phyloP scores from a whole-genome alignment of 2,888 invertebrate species.

The Epirrita christyi region DNA sequence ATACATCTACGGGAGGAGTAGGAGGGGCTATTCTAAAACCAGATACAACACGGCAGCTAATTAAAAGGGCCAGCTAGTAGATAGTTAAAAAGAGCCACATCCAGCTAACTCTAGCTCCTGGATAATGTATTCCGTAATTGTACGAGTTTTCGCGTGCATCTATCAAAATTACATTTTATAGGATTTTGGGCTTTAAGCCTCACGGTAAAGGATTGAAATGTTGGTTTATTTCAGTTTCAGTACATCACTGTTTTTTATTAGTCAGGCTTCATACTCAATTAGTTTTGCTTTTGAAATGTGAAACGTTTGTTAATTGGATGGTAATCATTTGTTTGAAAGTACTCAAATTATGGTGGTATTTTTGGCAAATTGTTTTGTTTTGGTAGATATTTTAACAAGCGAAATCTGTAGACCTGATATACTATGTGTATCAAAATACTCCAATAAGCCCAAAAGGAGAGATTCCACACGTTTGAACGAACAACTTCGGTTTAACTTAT shows the following conservation, averaged over 20 bases:
- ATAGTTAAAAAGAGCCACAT: constrained; percentile 34
- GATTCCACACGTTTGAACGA: too few relatives aligned
- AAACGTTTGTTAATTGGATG: constrained; percentile 23
- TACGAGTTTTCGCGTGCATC: constrained; percentile 64
- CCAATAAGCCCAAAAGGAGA: too few relatives aligned
- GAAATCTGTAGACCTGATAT: too few relatives aligned
- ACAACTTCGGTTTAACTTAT: too few relatives aligned
- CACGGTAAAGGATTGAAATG: constrained; percentile 61
- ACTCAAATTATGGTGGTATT: too few relatives aligned
- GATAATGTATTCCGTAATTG: constrained; percentile 58
- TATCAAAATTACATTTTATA: constrained; percentile 77
- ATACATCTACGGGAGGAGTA: too few relatives aligned
- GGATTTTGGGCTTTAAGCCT: constrained; percentile 64
- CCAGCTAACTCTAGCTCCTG: constrained; percentile 39
- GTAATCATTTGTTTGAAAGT: background rate
- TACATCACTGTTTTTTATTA: constrained; percentile 43
- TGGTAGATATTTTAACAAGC: too few relatives aligned
- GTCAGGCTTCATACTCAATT: constrained; percentile 42
- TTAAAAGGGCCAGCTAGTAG: too few relatives aligned
- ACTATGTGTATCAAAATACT: too few relatives aligned
- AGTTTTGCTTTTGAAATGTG: constrained; percentile 30
- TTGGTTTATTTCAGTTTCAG: constrained; percentile 46
- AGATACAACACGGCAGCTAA: too few relatives aligned
- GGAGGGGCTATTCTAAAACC: too few relatives aligned
- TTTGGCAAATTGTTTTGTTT: too few relatives aligned